Evolutionary conservation across 2,113 vertebrate genomes (phyloP).

Genomic region (Manacus vitellinus): DNA sequence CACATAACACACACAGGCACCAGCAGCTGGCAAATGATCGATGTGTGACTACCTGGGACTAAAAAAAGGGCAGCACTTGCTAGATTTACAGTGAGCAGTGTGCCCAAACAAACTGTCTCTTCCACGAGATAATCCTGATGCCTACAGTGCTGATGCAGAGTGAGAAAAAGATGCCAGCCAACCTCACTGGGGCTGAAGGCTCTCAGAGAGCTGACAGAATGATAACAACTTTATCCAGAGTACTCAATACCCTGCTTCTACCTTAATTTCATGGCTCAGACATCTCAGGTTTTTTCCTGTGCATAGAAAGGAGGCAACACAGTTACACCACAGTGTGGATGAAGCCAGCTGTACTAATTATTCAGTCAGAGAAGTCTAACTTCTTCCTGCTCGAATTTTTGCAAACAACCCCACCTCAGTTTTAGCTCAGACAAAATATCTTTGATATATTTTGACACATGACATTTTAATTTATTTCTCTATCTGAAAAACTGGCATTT

Average conservation of each 20-base stretch:
- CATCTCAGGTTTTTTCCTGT: background rate
- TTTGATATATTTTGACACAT: conserved; percentile 55
- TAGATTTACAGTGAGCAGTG: background rate
- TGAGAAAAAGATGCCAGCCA: background rate
- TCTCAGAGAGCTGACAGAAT: background rate
- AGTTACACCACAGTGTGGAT: background rate
- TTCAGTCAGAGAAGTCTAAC: background rate
- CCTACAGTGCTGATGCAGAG: background rate
- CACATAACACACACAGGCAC: background rate
- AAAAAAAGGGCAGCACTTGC: background rate
- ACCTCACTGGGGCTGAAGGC: background rate
- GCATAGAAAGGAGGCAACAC: background rate
- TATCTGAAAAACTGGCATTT: conserved; percentile 15
- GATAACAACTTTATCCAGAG: background rate
- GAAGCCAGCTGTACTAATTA: background rate
- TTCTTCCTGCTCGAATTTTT: conserved; percentile 4
- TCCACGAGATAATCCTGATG: background rate
- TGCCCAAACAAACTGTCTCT: background rate
- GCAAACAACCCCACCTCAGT: conserved; percentile 13
- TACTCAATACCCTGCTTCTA: background rate
- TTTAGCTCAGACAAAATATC: conserved; percentile 39
- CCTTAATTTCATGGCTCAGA: background rate
- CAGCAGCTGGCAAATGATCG: background rate
- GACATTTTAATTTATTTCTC: conserved; percentile 4
- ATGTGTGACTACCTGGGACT: background rate